These are phyloP conservation scores for Chelon auratus DNA, from an alignment of 2,797 vertebrate species.

Conservation along the genomic window DNA sequence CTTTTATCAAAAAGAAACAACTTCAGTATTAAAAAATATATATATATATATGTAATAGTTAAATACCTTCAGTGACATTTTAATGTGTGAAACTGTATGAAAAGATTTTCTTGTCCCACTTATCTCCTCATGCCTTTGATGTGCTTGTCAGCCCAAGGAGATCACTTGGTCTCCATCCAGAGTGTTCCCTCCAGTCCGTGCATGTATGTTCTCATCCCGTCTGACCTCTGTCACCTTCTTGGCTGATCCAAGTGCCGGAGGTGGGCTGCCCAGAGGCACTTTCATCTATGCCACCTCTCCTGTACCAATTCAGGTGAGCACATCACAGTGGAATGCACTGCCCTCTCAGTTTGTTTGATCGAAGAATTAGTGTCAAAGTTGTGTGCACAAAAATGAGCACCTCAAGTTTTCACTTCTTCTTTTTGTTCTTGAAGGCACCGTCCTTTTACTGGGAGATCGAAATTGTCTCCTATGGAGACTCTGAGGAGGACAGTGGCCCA, in stretches of 20 bases:
- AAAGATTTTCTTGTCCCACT: not conserved
- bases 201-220: slow-evolving; percentile 97
- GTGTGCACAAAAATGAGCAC: no score
- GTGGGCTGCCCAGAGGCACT: slow-evolving; percentile 95
- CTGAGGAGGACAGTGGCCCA: slow-evolving; percentile 97
- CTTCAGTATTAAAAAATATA: not conserved
- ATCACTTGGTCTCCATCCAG: slow-evolving; percentile 97
- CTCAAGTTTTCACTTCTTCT: not conserved
- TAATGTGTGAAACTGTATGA: not conserved
- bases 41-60: no score
- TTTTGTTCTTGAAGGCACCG: slow-evolving; percentile 86
- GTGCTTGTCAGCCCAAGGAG: slow-evolving; percentile 90
- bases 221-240: slow-evolving; percentile 96
- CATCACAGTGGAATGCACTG: not conserved
- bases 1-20: not conserved
- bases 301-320: slow-evolving; percentile 92
- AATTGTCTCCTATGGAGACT: slow-evolving; percentile 98
- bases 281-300: slow-evolving; percentile 98
- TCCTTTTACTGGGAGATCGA: slow-evolving; percentile 99
- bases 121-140: slow-evolving; percentile 13
- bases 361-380: no score
- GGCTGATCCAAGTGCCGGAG: slow-evolving; percentile 97
- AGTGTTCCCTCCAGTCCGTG: slow-evolving; percentile 96
- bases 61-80: not conserved
- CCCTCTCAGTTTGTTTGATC: not conserved